Conservation (phyloP, 2,888 invertebrate species). For the Hoplodrina ambigua region DNA sequence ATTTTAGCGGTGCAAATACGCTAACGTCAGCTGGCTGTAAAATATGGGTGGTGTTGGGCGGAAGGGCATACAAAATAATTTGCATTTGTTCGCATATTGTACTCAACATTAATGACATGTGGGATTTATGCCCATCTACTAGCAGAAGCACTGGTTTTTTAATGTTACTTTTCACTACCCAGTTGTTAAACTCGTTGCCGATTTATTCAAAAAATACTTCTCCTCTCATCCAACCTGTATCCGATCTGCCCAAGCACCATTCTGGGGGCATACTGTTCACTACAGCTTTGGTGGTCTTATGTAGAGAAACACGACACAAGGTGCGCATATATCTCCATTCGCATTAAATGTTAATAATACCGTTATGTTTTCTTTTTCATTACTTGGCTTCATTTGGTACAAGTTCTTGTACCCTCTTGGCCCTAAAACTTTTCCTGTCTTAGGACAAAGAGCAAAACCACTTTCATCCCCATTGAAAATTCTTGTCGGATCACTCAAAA, state of each 20-base stretch:
- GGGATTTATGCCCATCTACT: conserved; percentile 64
- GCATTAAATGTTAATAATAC: conserved; percentile 64
- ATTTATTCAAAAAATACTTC: conserved; percentile 66
- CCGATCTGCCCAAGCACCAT: conserved; percentile 60
- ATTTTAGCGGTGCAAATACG: conserved; percentile 57
- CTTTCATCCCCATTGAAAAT: conserved; percentile 67
- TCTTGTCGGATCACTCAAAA: conserved; percentile 58
- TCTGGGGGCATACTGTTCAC: conserved; percentile 53
- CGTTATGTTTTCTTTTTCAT: conserved; percentile 68
- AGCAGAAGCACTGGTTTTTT: conserved; percentile 59
- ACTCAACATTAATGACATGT: conserved; percentile 60
- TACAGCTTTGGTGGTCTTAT: conserved; percentile 47
- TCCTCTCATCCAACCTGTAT: conserved; percentile 44
- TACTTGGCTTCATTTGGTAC: conserved; percentile 58
- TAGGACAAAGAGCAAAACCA: no score
- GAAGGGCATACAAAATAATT: conserved; percentile 63
- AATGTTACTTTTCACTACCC: conserved; percentile 52
- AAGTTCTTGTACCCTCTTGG: no score
- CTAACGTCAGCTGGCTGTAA: conserved; percentile 65
- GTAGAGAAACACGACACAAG: conserved; percentile 57
- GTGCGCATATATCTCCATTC: conserved; percentile 54
- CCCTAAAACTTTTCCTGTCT: no score
- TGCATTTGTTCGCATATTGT: conserved; percentile 44
- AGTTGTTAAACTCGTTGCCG: conserved; percentile 60
- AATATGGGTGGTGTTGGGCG: conserved; percentile 65